Percentiles rank a stretch among this genome's conserved stretches.
Evolutionary conservation across 2,888 invertebrate genomes (phyloP).

Genomic region (Chymomyza amoena): DNA sequence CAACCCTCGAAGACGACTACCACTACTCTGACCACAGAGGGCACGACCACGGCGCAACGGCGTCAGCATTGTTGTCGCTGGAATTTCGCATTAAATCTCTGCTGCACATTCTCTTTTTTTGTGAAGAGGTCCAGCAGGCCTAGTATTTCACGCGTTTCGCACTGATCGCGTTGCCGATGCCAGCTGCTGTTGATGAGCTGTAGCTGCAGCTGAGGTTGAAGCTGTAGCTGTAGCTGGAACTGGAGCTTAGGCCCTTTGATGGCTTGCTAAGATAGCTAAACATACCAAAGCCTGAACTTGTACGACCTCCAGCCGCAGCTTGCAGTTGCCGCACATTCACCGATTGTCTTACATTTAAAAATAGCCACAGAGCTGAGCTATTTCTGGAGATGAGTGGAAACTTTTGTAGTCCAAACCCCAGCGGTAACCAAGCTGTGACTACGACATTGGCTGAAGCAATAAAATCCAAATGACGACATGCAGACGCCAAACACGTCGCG

Average conservation of each 20-base stretch:
- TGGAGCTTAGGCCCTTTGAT: conserved; percentile 48
- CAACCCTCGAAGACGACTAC: conserved; percentile 34
- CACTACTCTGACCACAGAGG: conserved; percentile 64
- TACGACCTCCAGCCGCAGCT: conserved; percentile 20
- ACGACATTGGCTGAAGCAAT: conserved; percentile 24
- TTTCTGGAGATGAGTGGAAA: conserved; percentile 65
- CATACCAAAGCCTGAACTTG: conserved; percentile 58
- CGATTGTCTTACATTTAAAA: conserved; percentile 62
- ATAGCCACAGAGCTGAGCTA: conserved; percentile 36
- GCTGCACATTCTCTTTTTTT: conserved; percentile 66
- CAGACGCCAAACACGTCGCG: conserved; percentile 60
- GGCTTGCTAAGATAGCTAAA: conserved; percentile 56
- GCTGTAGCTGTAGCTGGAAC: conserved; percentile 23
- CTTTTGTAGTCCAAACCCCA: conserved; percentile 27
- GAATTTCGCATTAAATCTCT: conserved; percentile 63
- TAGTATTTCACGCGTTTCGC: conserved; percentile 54
- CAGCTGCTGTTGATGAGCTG: background rate
- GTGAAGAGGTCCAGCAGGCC: conserved; percentile 47
- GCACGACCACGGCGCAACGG: conserved; percentile 38
- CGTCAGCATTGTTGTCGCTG: conserved; percentile 26
- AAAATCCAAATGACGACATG: conserved; percentile 71
- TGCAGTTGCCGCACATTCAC: conserved; percentile 6
- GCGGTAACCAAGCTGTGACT: conserved; percentile 1
- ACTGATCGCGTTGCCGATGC: conserved; percentile 50
- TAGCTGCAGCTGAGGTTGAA: conserved; percentile 3